These are phyloP conservation scores for Ciconia maguari DNA, from an alignment of 2,113 vertebrate species.

Conservation along the genomic window DNA sequence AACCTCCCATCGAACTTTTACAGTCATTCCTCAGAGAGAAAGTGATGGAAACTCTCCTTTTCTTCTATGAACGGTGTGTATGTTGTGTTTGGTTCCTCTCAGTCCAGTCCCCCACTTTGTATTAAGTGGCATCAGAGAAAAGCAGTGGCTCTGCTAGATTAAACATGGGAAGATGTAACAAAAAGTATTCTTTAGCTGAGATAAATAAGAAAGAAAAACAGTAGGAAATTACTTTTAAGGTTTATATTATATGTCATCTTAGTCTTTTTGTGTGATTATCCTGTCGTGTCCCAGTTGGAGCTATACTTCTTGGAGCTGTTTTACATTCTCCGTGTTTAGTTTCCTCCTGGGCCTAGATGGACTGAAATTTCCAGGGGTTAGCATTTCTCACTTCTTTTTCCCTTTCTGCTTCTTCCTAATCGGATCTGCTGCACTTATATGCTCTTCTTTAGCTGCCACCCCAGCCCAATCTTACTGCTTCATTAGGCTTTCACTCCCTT, in stretches of 20 bases:
- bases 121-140: background rate
- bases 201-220: background rate
- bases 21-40: background rate
- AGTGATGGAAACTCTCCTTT: background rate
- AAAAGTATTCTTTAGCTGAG: background rate
- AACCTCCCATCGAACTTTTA: background rate
- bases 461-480: conserved; percentile 2
- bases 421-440: background rate
- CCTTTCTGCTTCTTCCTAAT: conserved; percentile 17
- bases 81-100: background rate
- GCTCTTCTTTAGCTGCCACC: background rate
- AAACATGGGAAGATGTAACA: background rate
- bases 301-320: background rate
- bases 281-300: background rate
- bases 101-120: background rate
- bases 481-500: conserved; percentile 23
- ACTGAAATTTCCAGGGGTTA: background rate
- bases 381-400: background rate
- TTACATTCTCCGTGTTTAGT: background rate
- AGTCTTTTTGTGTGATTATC: background rate
- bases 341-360: background rate
- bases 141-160: background rate
- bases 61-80: background rate
- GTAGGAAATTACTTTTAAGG: background rate
- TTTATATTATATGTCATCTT: background rate